Evolutionary conservation across 2,888 invertebrate species (phyloP).

Genomic region (Disparrhopalites patrizii): DNA sequence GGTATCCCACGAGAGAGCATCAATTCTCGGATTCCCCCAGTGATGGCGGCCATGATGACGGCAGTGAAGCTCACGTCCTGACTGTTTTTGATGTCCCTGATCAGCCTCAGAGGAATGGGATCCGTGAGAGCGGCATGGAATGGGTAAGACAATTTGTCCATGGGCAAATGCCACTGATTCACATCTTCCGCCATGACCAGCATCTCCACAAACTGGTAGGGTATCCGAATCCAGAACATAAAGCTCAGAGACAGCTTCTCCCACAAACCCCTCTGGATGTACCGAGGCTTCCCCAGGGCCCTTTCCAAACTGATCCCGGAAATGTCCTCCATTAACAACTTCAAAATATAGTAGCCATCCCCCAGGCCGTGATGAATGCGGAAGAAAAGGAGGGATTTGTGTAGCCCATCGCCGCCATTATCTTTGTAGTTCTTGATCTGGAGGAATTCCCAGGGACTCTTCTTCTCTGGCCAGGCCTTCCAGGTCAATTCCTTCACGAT

Average conservation of each 20-base stretch:
- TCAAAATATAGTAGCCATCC: conserved; percentile 33
- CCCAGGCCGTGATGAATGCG: conserved; percentile 36
- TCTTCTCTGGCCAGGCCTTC: conserved; percentile 27
- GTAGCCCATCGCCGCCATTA: background rate
- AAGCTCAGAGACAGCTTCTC: conserved; percentile 1
- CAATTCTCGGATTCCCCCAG: conserved; percentile 29
- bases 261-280: conserved; percentile 10
- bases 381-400: conserved; percentile 30
- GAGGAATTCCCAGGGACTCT: conserved; percentile 35
- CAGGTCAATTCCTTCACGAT: conserved; percentile 33
- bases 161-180: conserved; percentile 31
- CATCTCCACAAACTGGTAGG: conserved; percentile 34
- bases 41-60: conserved; percentile 29
- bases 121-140: conserved; percentile 32
- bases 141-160: conserved; percentile 20
- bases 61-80: conserved; percentile 32
- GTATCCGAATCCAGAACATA: conserved; percentile 31
- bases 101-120: conserved; percentile 18
- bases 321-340: conserved; percentile 32
- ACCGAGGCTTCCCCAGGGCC: conserved; percentile 27
- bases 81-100: conserved; percentile 29
- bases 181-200: conserved; percentile 25
- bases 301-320: conserved; percentile 25
- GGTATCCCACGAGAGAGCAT: conserved; percentile 29
- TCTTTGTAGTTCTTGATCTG: conserved; percentile 26